Percentiles rank a stretch among this genome's conserved stretches.
Evolutionary conservation across 2,113 vertebrate genomes (phyloP).

Genomic region (Maccullochella peelii): DNA sequence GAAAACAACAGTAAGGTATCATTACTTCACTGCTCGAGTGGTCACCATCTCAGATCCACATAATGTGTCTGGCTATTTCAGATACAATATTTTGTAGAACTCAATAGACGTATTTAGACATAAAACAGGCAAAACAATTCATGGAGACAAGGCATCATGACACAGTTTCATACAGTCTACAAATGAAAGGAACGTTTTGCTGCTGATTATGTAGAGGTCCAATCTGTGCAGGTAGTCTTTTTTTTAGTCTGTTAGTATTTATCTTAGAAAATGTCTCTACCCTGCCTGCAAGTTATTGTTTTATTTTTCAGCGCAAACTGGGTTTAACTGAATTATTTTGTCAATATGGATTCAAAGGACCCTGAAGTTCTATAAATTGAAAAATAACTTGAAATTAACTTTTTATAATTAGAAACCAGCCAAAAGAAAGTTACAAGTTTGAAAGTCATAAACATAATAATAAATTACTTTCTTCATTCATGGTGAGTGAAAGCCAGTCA

Average conservation of each 20-base stretch:
- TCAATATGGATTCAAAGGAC: background rate
- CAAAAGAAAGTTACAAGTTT: background rate
- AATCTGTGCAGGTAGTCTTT: background rate
- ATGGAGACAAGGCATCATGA: background rate
- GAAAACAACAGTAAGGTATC: slow-evolving; percentile 19
- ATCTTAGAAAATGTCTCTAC: background rate
- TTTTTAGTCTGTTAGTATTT: background rate
- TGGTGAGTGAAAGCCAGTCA: background rate
- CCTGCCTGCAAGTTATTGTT: background rate
- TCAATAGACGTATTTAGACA: slow-evolving; percentile 4
- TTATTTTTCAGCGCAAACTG: background rate
- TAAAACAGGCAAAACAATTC: background rate
- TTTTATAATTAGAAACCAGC: background rate
- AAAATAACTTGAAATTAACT: background rate
- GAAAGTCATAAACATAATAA: background rate
- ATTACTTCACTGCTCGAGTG: slow-evolving; percentile 26
- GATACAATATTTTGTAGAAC: background rate
- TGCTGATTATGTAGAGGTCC: background rate
- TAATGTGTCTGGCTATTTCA: background rate
- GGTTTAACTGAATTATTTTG: background rate
- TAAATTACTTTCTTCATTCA: background rate
- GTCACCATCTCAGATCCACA: slow-evolving; percentile 1
- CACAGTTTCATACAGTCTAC: background rate
- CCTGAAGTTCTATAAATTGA: background rate
- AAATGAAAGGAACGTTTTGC: background rate